Evolutionary conservation across 1,140 invertebrate species (phyloP).

Genomic region (Euborellia annulipes): DNA sequence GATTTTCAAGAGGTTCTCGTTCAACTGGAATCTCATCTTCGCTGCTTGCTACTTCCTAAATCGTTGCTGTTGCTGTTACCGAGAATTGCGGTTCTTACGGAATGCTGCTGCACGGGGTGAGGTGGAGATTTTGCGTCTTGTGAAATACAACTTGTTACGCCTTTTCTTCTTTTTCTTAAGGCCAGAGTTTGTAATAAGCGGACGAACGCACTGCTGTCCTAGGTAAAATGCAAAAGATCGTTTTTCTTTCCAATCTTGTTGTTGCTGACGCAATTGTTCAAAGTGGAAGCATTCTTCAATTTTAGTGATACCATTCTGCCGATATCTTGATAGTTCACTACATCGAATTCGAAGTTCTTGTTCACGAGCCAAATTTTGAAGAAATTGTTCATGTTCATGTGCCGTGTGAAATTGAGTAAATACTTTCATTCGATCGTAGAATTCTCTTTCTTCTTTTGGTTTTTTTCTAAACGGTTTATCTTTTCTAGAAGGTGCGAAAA

Average conservation of each 20-base stretch:
- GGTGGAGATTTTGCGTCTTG: too few relatives aligned
- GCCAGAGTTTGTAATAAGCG: constrained; percentile 40
- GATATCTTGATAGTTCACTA: constrained; percentile 65
- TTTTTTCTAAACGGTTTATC: too few relatives aligned
- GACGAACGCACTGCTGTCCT: constrained; percentile 64
- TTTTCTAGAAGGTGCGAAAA: constrained; percentile 43
- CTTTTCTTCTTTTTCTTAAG: constrained; percentile 37
- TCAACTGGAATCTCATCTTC: too few relatives aligned
- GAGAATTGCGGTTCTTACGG: too few relatives aligned
- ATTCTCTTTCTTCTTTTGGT: too few relatives aligned
- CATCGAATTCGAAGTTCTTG: constrained; percentile 64
- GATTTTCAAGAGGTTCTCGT: too few relatives aligned
- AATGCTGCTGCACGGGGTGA: too few relatives aligned
- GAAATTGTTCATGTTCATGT: constrained; percentile 62
- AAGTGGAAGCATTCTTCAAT: constrained; percentile 70
- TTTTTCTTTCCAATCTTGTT: constrained; percentile 29
- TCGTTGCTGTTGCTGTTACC: too few relatives aligned
- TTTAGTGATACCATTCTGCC: constrained; percentile 60
- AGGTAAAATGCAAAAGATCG: constrained; percentile 55
- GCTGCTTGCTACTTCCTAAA: too few relatives aligned
- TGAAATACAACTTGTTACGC: too few relatives aligned
- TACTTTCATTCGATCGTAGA: constrained; percentile 62
- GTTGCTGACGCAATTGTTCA: constrained; percentile 37
- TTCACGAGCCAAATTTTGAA: constrained; percentile 62
- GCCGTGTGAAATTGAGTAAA: constrained; percentile 78